Base-by-base conservation (phyloP, 1,140 invertebrate genomes). In the Rhagoletis pomonella region DNA sequence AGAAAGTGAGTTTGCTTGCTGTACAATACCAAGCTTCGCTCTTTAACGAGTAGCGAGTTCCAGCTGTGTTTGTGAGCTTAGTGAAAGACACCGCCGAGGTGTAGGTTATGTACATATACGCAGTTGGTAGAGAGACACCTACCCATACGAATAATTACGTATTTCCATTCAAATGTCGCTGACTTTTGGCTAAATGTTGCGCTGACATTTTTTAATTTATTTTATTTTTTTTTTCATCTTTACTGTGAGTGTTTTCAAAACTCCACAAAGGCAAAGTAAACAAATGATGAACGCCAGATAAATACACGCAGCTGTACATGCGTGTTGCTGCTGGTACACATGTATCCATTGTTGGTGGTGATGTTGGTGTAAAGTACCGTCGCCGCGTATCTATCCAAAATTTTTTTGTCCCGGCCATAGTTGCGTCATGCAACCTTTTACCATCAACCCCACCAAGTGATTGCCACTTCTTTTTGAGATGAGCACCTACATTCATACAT, bases 81-180 rank as follows among this genome's bases (percentile, higher is more conserved):
- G 17, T 29, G 73, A 81, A 55, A 81, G 47, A 50, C 19, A n/a
- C 19, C 4, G 47, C 19, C 4, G n/a, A 55, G 44, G 42, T 55
- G 7, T 17, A 55, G 50, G 73, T 81, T 81, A 55, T 81, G n/a
- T 77, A 77, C 19, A 39, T 14, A 14, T 77, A 14, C 4, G n/a
- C 60, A 5, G 29, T 29, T 29, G 29, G 29, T 29, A 29, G 29
- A 55, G 60, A 62, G 60, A 6, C 47, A 17, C 42, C 17, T 50
- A 73, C 67, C 42, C 69, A 55, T 55, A 81, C 50, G 55, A 81
- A 81, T 3, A 1, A 81, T 17, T 81, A 6, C 29, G 29, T 29
- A 50, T 55, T 58, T 6, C 73, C 73, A 81, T 81, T 81, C 73
- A 81, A 81, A 81, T 55, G 50, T 81, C 73, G 73, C 73, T 81